Percentiles rank a stretch among this genome's conserved stretches.
Evolutionary conservation across 1,140 invertebrate species (phyloP).

Genomic region (Carcinoscorpius rotundicauda): DNA sequence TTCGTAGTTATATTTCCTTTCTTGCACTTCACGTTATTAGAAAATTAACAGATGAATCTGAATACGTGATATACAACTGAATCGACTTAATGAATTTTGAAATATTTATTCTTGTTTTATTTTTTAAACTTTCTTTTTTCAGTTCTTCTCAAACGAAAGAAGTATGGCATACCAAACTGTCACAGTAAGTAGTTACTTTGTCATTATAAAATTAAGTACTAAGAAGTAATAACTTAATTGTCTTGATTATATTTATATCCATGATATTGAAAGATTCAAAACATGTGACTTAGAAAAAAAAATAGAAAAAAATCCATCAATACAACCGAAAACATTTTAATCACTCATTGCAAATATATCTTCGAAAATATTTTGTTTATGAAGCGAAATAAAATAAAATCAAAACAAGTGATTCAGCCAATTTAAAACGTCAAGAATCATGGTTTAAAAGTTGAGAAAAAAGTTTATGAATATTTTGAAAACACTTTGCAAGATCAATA

Average conservation of each 20-base stretch:
- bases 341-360: not conserved
- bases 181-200: slow-evolving; percentile 41
- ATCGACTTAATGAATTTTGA: too few species aligned
- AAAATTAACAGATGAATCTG: too few species aligned
- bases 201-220: not conserved
- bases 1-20: too few species aligned
- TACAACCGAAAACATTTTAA: not conserved
- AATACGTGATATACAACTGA: too few species aligned
- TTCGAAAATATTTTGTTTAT: not conserved
- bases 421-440: too few species aligned
- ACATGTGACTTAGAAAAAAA: not conserved
- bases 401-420: too few species aligned
- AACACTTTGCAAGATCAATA: too few species aligned
- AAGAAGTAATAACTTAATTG: too few species aligned
- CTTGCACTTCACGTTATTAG: too few species aligned
- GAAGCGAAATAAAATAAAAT: not conserved
- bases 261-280: not conserved
- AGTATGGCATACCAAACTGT: slow-evolving; percentile 51
- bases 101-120: too few species aligned
- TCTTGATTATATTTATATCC: not conserved
- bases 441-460: too few species aligned
- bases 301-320: not conserved
- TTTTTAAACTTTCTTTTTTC: slow-evolving; percentile 16
- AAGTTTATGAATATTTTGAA: too few species aligned
- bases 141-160: slow-evolving; percentile 49